Base-by-base conservation (phyloP, 1,140 invertebrate genomes). In the Diuraphis noxia region DNA sequence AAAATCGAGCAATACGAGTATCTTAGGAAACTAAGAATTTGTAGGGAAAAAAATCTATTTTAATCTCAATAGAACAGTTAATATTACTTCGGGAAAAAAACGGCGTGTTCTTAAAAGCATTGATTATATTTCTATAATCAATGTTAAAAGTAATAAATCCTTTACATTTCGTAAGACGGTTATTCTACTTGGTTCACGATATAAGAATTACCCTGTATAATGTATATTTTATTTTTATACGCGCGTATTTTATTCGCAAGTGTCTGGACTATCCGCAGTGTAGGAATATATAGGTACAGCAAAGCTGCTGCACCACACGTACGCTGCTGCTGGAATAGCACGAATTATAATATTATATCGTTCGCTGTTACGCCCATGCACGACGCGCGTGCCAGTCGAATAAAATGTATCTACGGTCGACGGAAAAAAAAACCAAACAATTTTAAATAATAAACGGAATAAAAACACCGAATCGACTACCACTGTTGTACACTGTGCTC, bases 171-270 rank as follows among this genome's bases (percentile, higher is more conserved):
- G 30, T 19, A 63, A n/a, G 3, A n/a, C 9, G 9, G 17, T n/a
- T n/a, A n/a, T n/a, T n/a, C n/a, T 17, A 63, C 56, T n/a, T n/a
- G 10, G 30, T n/a, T n/a, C 56, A n/a, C 56, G 56, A 72, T 6
- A 17, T 19, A 72, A 72, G 13, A 72, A 72, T 72, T 72, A 72
- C 56, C 13, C 56, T 72, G 56, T 34, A 72, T 2, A n/a, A 72
- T n/a, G 34, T 72, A 72, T 72, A n/a, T 72, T 72, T 72, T n/a
- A 72, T 72, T 72, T 72, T 72, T 72, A 72, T 72, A 72, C 56
- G 30, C n/a, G 56, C 13, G 56, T 72, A 72, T 72, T 72, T 72
- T n/a, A 17, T 72, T 72, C 56, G n/a, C 30, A n/a, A 72, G 56
- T 72, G n/a, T 72, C 56, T n/a, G n/a, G 30, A 63, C 30, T 3